Conservation (phyloP, 2,888 invertebrate genomes). For the Nipponacmea schrenckii region DNA sequence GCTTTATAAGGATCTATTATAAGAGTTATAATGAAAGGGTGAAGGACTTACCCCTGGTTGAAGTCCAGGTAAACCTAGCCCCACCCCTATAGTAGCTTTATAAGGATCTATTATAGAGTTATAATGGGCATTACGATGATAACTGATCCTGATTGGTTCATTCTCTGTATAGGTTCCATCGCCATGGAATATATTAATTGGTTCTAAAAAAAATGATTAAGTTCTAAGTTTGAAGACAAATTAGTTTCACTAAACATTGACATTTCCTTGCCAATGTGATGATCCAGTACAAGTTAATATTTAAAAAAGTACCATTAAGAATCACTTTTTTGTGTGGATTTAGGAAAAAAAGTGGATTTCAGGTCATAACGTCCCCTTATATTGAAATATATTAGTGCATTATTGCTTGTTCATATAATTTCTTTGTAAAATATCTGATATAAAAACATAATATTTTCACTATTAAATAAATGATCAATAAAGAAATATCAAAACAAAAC, state of each 20-base stretch:
- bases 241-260: too few species aligned
- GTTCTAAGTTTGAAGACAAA: too few species aligned
- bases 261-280: background rate
- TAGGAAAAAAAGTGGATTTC: too few species aligned
- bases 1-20: constrained; percentile 85
- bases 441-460: too few species aligned
- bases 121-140: constrained; percentile 87
- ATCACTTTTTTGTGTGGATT: background rate
- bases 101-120: constrained; percentile 89
- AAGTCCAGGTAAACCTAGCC: constrained; percentile 83
- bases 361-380: too few species aligned
- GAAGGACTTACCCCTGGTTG: constrained; percentile 74
- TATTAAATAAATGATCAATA: too few species aligned
- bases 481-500: too few species aligned
- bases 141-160: constrained; percentile 79
- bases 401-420: too few species aligned
- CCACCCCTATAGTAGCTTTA: constrained; percentile 81
- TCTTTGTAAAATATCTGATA: too few species aligned
- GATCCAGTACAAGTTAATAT: background rate
- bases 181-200: constrained; percentile 87
- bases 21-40: constrained; percentile 82
- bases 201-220: constrained; percentile 72
- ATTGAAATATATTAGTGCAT: too few species aligned
- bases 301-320: background rate
- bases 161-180: constrained; percentile 78